Evolutionary conservation across 2,888 invertebrate genomes (phyloP).

Genomic region (Poecilus cupreus): DNA sequence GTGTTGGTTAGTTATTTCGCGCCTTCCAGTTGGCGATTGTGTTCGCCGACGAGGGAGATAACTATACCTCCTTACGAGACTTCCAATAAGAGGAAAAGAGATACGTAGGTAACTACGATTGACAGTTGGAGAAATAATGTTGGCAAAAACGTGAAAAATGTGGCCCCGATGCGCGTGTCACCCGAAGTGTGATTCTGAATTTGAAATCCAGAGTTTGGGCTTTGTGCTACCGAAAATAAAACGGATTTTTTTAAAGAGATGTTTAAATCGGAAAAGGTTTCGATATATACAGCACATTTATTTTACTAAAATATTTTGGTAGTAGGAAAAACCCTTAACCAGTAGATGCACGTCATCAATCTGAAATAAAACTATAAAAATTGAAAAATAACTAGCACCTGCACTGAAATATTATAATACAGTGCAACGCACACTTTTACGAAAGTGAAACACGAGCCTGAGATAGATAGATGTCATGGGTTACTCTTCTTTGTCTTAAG

Average conservation of each 20-base stretch:
- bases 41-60: background rate
- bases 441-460: too few species aligned
- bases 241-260: background rate
- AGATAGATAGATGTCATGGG: too few species aligned
- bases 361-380: too few species aligned
- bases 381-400: too few species aligned
- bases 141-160: conserved; percentile 66
- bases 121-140: conserved; percentile 68
- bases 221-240: background rate
- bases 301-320: too few species aligned
- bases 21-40: conserved; percentile 62
- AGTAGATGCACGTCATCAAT: too few species aligned
- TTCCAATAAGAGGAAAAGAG: background rate
- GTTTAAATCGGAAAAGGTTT: background rate
- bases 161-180: conserved; percentile 44
- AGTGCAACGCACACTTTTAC: too few species aligned
- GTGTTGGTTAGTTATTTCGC: conserved; percentile 73
- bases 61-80: background rate
- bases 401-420: too few species aligned
- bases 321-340: too few species aligned
- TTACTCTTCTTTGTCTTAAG: too few species aligned
- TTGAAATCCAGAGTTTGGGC: background rate
- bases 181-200: conserved; percentile 26
- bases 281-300: too few species aligned
- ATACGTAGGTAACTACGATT: conserved; percentile 63